These are phyloP conservation scores for Siniperca knerii DNA, from an alignment of 2,113 vertebrate species.

Conservation along the genomic window DNA sequence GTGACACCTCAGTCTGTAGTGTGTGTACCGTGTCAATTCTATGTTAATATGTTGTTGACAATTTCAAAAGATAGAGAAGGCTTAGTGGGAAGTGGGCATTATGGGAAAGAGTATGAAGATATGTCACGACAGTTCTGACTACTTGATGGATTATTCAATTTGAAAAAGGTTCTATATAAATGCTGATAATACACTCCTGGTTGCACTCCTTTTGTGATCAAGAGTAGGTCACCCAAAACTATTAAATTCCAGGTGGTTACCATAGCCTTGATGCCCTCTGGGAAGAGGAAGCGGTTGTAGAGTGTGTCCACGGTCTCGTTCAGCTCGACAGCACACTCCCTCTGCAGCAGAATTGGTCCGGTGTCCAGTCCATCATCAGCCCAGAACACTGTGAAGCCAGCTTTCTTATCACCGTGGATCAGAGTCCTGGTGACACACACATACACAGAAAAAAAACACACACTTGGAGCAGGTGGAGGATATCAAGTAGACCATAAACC, in stretches of 20 bases:
- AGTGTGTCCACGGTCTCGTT: constrained; percentile 95
- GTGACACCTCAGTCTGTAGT: neutral
- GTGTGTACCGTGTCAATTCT: neutral
- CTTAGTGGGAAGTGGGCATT: neutral
- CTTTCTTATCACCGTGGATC: constrained; percentile 95
- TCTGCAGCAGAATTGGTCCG: constrained; percentile 95
- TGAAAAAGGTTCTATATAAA: neutral
- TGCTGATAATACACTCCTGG: neutral
- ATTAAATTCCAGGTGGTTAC: constrained; percentile 77
- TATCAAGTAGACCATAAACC: constrained; percentile 21
- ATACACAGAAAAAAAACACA: neutral
- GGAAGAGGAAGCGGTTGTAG: constrained; percentile 97
- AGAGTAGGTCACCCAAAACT: neutral
- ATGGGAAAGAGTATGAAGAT: neutral
- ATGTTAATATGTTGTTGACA: neutral
- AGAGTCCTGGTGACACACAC: constrained; percentile 88
- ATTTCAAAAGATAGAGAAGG: neutral
- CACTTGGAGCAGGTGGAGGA: neutral
- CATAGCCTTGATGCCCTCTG: constrained; percentile 97
- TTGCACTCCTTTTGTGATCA: neutral
- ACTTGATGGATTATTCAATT: neutral
- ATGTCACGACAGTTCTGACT: neutral
- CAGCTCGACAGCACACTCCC: constrained; percentile 88
- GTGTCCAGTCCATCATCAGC: constrained; percentile 97
- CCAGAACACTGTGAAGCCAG: constrained; percentile 97